These are phyloP conservation scores for Bagarius yarrelli DNA, from an alignment of 2,113 vertebrate genomes.

Conservation along the genomic window DNA sequence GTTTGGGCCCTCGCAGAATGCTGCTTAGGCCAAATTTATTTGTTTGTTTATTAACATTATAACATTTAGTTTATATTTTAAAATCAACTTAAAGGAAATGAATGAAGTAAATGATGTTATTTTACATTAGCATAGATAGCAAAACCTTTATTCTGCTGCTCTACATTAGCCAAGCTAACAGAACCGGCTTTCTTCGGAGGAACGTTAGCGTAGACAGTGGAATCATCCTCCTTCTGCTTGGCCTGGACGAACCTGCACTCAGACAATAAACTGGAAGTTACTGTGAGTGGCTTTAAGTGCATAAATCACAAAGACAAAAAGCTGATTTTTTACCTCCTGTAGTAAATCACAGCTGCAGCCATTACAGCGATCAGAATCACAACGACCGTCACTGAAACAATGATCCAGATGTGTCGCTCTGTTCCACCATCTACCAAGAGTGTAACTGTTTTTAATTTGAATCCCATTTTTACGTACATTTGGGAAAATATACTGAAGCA, in stretches of 20 bases:
- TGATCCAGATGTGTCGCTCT: not conserved
- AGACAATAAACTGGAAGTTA: not conserved
- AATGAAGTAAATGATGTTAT: not conserved
- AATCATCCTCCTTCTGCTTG: constrained; percentile 13
- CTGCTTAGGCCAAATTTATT: too few relatives aligned
- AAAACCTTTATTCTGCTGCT: not conserved
- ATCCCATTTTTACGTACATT: too few relatives aligned
- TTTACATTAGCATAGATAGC: not conserved
- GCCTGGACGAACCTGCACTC: not conserved
- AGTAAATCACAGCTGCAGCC: constrained; percentile 11
- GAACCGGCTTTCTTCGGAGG: not conserved
- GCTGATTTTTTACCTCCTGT: not conserved
- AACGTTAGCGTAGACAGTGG: not conserved
- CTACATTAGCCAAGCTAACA: not conserved
- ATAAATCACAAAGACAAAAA: not conserved
- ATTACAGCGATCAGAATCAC: not conserved
- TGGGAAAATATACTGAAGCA: too few relatives aligned
- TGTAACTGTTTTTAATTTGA: too few relatives aligned
- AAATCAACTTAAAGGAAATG: too few relatives aligned
- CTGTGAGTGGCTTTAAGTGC: not conserved
- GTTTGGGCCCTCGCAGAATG: too few relatives aligned
- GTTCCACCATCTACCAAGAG: too few relatives aligned
- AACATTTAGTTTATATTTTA: too few relatives aligned
- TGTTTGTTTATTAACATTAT: too few relatives aligned
- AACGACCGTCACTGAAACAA: not conserved